phyloP scores from a whole-genome alignment of 2,113 vertebrate species.

The Poecilia latipinna region DNA sequence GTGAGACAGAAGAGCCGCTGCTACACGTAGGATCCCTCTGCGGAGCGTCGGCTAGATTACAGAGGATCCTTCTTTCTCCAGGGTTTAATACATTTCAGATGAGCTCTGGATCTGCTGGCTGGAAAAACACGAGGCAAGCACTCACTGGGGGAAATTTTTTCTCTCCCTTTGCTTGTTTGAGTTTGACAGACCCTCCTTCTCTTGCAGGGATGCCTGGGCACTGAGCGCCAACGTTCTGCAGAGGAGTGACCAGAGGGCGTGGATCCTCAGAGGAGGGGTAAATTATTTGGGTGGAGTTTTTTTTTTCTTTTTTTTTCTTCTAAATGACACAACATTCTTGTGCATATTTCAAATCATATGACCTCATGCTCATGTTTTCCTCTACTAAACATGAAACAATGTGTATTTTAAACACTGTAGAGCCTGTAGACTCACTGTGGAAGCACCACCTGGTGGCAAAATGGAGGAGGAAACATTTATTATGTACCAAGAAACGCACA shows the following conservation, averaged over 20 bases:
- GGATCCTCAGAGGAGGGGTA: constrained; percentile 42
- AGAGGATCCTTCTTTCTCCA: constrained; percentile 58
- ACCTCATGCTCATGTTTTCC: background rate
- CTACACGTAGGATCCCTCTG: constrained; percentile 54
- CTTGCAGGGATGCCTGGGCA: constrained; percentile 66
- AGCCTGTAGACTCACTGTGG: background rate
- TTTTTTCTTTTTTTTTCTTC: constrained; percentile 1
- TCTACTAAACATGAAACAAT: constrained; percentile 4
- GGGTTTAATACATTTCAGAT: constrained; percentile 70
- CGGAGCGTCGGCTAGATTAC: constrained; percentile 37
- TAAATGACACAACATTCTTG: constrained; percentile 11
- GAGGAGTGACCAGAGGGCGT: constrained; percentile 58
- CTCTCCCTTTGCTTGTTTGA: constrained; percentile 35
- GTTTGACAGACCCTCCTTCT: constrained; percentile 52
- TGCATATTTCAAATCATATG: constrained; percentile 20
- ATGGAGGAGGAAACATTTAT: constrained; percentile 27
- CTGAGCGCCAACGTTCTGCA: constrained; percentile 35
- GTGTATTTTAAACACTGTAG: background rate
- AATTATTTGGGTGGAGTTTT: constrained; percentile 62
- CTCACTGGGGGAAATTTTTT: constrained; percentile 21
- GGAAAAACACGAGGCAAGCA: constrained; percentile 42
- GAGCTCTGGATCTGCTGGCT: constrained; percentile 58
- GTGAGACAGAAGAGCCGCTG: constrained; percentile 55
- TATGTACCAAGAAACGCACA: too few species aligned
- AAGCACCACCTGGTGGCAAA: constrained; percentile 73